phyloP scores from a whole-genome alignment of 1,140 invertebrate species.

The Bombus pyrosoma region DNA sequence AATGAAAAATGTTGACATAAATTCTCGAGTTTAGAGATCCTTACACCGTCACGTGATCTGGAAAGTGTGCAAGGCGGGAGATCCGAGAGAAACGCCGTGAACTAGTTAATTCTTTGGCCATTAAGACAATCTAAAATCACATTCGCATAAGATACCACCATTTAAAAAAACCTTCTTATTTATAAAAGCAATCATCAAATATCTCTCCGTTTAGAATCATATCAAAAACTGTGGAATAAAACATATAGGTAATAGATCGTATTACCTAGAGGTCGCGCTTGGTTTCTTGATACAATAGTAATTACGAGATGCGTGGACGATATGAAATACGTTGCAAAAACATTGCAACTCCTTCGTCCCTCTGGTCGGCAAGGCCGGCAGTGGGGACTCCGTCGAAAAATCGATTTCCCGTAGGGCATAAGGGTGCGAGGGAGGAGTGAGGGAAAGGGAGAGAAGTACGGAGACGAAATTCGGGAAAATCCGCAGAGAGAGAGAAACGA shows the following conservation, averaged over 20 bases:
- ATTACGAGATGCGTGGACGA: constrained; percentile 60
- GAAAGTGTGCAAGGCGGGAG: constrained; percentile 50
- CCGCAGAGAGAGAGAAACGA: constrained; percentile 55
- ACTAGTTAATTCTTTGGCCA: constrained; percentile 46
- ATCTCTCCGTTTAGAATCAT: not conserved
- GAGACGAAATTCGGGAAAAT: constrained; percentile 70
- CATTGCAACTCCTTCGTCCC: constrained; percentile 51
- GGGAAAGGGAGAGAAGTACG: constrained; percentile 58
- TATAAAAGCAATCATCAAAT: not conserved
- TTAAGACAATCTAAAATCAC: not conserved
- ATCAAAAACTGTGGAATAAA: not conserved
- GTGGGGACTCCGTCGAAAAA: constrained; percentile 77
- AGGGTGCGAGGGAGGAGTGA: constrained; percentile 65
- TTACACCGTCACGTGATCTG: constrained; percentile 50
- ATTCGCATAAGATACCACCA: not conserved
- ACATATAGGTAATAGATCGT: constrained; percentile 4
- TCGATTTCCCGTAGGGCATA: constrained; percentile 79
- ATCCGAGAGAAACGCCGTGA: constrained; percentile 44
- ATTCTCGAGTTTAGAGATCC: constrained; percentile 52
- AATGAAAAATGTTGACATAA: constrained; percentile 46
- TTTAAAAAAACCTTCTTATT: not conserved
- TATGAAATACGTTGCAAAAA: constrained; percentile 65
- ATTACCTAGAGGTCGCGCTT: constrained; percentile 53
- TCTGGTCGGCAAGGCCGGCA: constrained; percentile 67
- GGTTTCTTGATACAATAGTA: constrained; percentile 50